Conservation (phyloP, 1,140 invertebrate genomes). For the Thalassaphorura encarpata region DNA sequence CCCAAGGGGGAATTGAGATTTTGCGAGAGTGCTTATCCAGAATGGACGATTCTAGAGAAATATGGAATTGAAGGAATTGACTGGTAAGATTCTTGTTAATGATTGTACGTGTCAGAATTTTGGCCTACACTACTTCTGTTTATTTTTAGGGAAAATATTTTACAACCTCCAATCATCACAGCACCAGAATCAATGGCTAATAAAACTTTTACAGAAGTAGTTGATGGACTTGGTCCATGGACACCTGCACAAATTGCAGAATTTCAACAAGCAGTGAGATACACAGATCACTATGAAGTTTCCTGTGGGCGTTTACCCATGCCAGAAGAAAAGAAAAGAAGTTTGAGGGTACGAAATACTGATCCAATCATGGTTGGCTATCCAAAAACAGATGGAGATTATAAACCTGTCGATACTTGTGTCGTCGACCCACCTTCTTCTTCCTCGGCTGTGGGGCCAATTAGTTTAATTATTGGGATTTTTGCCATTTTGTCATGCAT, state of each 20-base stretch:
- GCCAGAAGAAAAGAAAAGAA: not conserved
- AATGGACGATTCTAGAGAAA: not conserved
- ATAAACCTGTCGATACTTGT: not conserved
- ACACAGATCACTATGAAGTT: not conserved
- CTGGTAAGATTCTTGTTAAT: not conserved
- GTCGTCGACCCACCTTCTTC: too few species aligned
- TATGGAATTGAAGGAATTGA: not conserved
- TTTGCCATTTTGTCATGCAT: too few species aligned
- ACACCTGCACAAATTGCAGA: not conserved
- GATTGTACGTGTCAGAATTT: too few species aligned
- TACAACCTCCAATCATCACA: not conserved
- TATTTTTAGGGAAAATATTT: too few species aligned
- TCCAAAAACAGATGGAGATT: not conserved
- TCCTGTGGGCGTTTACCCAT: not conserved
- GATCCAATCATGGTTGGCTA: not conserved
- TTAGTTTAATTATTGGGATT: too few species aligned
- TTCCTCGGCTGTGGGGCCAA: too few species aligned
- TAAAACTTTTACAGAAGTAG: not conserved
- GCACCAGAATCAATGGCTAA: conserved; percentile 1
- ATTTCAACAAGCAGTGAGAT: not conserved
- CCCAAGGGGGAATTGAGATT: not conserved
- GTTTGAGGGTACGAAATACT: not conserved
- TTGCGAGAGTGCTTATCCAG: not conserved
- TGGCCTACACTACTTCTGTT: too few species aligned
- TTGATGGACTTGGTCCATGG: not conserved